phyloP scores from a whole-genome alignment of 2,113 vertebrate genomes.

The Aramus guarauna region DNA sequence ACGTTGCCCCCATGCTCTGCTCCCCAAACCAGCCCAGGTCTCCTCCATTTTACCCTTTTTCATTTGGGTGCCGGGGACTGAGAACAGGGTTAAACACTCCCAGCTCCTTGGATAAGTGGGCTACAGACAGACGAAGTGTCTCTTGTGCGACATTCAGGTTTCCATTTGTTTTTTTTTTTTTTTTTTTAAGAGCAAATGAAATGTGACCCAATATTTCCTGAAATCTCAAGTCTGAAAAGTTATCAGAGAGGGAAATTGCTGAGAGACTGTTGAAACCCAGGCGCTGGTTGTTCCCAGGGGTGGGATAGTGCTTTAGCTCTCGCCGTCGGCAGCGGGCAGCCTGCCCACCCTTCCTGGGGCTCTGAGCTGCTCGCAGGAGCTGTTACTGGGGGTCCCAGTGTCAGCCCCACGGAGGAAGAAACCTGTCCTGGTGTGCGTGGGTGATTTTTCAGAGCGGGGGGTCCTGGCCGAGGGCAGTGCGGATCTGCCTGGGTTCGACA shows the following conservation, averaged over 20 bases:
- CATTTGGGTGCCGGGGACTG: not conserved
- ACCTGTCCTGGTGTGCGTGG: rapidly evolving
- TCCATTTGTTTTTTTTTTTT: not conserved
- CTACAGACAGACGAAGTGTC: not conserved
- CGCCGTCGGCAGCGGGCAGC: not conserved
- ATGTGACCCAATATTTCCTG: not conserved
- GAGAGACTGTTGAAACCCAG: not conserved
- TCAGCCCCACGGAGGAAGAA: not conserved
- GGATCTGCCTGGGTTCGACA: not conserved
- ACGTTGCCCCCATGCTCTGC: rapidly evolving
- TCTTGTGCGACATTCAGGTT: not conserved
- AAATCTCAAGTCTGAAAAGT: not conserved
- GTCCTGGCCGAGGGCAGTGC: not conserved
- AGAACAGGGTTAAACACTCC: not conserved
- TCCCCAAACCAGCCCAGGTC: not conserved
- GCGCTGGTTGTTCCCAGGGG: not conserved
- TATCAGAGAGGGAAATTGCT: not conserved
- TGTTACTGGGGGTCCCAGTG: not conserved
- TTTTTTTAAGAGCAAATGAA: not conserved
- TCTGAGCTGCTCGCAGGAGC: not conserved
- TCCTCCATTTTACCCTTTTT: not conserved
- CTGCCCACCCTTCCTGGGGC: not conserved
- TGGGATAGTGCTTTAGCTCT: not conserved
- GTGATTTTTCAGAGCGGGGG: not conserved
- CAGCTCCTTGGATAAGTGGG: not conserved